These are phyloP conservation scores for Lycaon pictus DNA, from an alignment of 2,113 vertebrate genomes.

Conservation along the genomic window DNA sequence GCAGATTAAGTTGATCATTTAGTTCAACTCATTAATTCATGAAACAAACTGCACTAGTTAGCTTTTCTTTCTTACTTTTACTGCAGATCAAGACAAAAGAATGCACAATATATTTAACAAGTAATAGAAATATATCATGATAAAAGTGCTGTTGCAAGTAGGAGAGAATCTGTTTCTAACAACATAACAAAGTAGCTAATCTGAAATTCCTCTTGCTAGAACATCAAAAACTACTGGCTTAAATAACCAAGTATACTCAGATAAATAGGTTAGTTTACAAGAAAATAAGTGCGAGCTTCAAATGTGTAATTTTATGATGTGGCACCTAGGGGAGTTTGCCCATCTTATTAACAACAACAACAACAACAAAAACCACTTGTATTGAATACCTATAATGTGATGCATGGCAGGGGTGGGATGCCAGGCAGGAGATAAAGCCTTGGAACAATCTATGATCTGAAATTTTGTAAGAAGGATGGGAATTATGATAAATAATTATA, in stretches of 20 bases:
- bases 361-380: background rate
- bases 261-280: background rate
- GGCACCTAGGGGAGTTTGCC: background rate
- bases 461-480: background rate
- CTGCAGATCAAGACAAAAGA: background rate
- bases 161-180: background rate
- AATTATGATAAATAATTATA: background rate
- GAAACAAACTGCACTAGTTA: background rate
- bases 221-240: background rate
- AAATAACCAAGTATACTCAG: background rate
- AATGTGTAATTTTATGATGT: background rate
- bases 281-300: background rate
- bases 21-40: background rate
- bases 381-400: background rate
- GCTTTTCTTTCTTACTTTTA: background rate
- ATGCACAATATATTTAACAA: background rate
- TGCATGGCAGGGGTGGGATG: rapidly evolving
- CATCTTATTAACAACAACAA: background rate
- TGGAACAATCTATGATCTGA: background rate
- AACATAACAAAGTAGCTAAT: background rate
- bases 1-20: background rate
- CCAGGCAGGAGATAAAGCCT: background rate
- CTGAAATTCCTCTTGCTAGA: background rate
- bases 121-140: background rate
- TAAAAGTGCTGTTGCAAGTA: background rate